A percentile compares a stretch with the other conserved stretches of the same genome.
phyloP scores from a whole-genome alignment of 1,140 invertebrate species.

The Berghia stephanieae region DNA sequence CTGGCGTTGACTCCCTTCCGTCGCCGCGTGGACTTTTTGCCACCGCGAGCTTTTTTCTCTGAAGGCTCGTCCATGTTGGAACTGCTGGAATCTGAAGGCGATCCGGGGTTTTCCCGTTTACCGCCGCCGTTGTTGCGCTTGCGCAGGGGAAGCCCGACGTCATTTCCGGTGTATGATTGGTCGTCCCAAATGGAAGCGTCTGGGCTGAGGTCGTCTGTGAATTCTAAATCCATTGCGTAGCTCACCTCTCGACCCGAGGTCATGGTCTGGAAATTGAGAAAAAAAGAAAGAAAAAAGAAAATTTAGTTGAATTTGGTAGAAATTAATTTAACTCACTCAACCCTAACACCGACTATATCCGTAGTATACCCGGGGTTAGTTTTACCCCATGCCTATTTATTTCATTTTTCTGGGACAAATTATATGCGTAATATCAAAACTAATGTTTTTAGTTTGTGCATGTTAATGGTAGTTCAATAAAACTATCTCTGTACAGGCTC shows the following conservation, averaged over 20 bases:
- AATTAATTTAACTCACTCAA: too few relatives aligned
- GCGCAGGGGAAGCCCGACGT: conserved; percentile 28
- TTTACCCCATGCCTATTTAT: too few relatives aligned
- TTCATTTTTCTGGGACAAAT: too few relatives aligned
- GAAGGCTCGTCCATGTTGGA: conserved; percentile 50
- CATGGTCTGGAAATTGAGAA: too few relatives aligned
- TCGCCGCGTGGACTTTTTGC: conserved; percentile 68
- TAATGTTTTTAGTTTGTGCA: too few relatives aligned
- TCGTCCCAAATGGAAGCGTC: conserved; percentile 42
- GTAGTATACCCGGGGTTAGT: too few relatives aligned
- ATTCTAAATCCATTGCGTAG: conserved; percentile 34
- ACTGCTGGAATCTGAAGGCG: conserved; percentile 58
- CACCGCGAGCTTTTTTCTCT: conserved; percentile 49
- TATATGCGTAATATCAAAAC: too few relatives aligned
- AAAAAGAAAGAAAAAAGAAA: too few relatives aligned
- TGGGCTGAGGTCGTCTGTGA: conserved; percentile 35
- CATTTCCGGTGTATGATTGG: conserved; percentile 35
- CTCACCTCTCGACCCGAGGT: conserved; percentile 31
- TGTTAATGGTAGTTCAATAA: too few relatives aligned
- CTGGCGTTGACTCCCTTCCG: conserved; percentile 79
- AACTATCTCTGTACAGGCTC: too few relatives aligned
- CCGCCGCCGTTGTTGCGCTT: conserved; percentile 35
- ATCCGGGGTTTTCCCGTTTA: conserved; percentile 39
- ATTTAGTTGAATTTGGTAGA: too few relatives aligned
- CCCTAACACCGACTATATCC: too few relatives aligned